Percentiles rank a stretch among this genome's conserved stretches.
Conservation (phyloP, 2,888 invertebrate species). For the Metallyticus violacea region DNA sequence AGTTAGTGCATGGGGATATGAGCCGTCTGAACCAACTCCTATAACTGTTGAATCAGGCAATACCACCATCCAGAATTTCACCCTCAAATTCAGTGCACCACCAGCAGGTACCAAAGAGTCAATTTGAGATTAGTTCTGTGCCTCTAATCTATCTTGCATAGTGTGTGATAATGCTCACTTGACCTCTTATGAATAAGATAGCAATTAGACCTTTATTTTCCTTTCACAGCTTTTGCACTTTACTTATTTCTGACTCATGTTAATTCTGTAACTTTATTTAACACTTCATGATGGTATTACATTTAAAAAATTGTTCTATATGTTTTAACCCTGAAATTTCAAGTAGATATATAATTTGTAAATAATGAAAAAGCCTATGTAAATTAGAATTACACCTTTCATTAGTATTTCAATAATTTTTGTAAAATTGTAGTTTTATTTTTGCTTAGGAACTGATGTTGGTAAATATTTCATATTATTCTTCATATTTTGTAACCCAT, state of each 20-base stretch:
- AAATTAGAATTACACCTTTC: neutral
- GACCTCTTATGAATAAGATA: neutral
- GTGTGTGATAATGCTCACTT: neutral
- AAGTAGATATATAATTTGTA: neutral
- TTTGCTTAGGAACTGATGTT: no score
- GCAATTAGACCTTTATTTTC: neutral
- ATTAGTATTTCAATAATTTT: neutral
- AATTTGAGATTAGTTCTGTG: neutral
- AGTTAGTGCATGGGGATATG: constrained; percentile 45
- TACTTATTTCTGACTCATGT: neutral
- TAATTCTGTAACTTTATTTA: neutral
- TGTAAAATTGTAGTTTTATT: neutral
- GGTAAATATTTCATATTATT: no score
- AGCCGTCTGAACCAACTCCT: constrained; percentile 47
- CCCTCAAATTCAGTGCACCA: constrained; percentile 39
- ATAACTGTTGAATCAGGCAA: constrained; percentile 46
- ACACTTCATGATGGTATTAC: neutral
- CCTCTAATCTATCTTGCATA: neutral
- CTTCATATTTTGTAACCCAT: no score
- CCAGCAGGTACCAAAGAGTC: neutral
- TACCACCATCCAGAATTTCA: constrained; percentile 49
- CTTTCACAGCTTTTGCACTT: neutral
- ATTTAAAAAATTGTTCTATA: neutral
- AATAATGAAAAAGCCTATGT: neutral
- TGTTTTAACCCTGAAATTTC: neutral